Evolutionary conservation across 2,797 vertebrate species (phyloP).

Genomic region (Lacerta agilis): DNA sequence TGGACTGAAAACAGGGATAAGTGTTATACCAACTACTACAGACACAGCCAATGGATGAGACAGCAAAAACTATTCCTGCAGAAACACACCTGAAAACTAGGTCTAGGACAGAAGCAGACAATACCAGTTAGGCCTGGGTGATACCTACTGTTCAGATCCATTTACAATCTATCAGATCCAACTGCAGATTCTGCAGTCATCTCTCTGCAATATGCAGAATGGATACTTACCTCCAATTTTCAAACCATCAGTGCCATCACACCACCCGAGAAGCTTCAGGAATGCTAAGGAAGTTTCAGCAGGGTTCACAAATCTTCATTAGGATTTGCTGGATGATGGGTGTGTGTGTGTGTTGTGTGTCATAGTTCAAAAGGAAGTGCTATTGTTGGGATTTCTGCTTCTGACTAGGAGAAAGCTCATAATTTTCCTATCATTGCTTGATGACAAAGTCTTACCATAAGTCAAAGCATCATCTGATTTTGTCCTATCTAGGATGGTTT

Average conservation of each 20-base stretch:
- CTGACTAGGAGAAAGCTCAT: conserved; percentile 7
- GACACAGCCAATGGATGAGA: background rate
- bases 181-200: background rate
- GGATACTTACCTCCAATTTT: background rate
- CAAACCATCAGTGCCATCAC: background rate
- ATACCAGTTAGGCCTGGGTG: background rate
- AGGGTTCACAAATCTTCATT: background rate
- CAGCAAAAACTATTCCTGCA: background rate
- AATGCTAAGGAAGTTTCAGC: background rate
- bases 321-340: background rate
- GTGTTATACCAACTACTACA: background rate
- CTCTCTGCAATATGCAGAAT: background rate
- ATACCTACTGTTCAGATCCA: background rate
- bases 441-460: conserved; percentile 7
- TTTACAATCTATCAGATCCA: background rate
- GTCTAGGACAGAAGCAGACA: background rate
- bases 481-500: background rate
- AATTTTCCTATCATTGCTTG: background rate
- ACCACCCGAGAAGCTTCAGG: background rate
- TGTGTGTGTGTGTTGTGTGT: background rate
- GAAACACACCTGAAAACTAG: background rate
- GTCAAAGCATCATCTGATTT: background rate
- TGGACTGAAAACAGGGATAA: background rate
- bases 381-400: conserved; percentile 14
- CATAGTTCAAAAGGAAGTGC: background rate